Evolutionary conservation across 1,140 invertebrate genomes (phyloP).

Genomic region (Aporrectodea caliginosa): DNA sequence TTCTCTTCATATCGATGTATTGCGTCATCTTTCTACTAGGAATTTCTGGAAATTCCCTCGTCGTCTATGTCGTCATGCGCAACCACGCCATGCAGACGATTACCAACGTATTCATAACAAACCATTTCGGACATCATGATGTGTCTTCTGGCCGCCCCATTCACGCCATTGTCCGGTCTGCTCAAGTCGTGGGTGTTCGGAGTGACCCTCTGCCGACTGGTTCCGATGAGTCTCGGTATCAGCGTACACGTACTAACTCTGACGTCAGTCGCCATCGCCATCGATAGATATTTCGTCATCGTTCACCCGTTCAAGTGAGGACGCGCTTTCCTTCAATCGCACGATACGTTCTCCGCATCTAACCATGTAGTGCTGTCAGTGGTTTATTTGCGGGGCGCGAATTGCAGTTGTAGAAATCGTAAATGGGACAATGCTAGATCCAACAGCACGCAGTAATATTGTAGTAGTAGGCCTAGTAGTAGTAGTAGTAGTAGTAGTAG

Average conservation of each 20-base stretch:
- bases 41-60: constrained; percentile 86
- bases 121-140: constrained; percentile 89
- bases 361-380: too few species aligned
- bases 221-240: constrained; percentile 77
- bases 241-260: constrained; percentile 90
- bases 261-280: constrained; percentile 91
- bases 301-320: constrained; percentile 81
- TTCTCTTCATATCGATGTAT: constrained; percentile 76
- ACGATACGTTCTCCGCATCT: background rate
- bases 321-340: background rate
- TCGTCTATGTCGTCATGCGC: constrained; percentile 76
- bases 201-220: constrained; percentile 76
- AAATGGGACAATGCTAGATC: background rate
- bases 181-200: constrained; percentile 85
- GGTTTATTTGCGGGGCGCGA: background rate
- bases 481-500: too few species aligned
- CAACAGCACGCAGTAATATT: background rate
- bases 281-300: constrained; percentile 94
- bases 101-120: constrained; percentile 95
- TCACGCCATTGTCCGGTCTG: constrained; percentile 74
- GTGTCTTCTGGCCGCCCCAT: constrained; percentile 82
- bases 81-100: constrained; percentile 96
- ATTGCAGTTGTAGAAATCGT: background rate
- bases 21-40: constrained; percentile 80
- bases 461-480: too few species aligned